Percentiles rank a stretch among this genome's conserved stretches.
Evolutionary conservation across 2,888 invertebrate genomes (phyloP).

Genomic region (Xestia rhomboidea): DNA sequence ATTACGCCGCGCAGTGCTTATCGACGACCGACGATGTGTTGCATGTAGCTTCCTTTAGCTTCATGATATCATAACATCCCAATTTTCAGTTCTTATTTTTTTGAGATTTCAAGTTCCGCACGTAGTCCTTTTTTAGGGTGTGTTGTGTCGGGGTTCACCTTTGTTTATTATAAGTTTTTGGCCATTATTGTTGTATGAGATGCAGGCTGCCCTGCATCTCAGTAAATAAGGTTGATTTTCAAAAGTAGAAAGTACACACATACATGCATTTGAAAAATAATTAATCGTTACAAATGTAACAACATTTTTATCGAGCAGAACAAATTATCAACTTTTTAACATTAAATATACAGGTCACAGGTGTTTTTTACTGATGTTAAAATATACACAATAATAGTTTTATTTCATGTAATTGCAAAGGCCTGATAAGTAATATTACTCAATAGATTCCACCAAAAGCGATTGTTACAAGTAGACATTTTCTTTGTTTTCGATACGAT

Average conservation of each 20-base stretch:
- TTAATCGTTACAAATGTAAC: too few species aligned
- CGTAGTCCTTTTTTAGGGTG: not conserved
- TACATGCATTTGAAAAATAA: not conserved
- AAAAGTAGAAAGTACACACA: not conserved
- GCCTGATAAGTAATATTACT: too few species aligned
- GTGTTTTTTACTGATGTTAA: not conserved
- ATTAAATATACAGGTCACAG: not conserved
- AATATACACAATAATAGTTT: too few species aligned
- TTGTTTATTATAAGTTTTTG: not conserved
- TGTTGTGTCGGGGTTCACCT: not conserved
- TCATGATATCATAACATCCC: constrained; percentile 10
- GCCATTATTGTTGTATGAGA: not conserved
- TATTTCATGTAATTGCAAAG: too few species aligned
- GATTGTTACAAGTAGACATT: constrained; percentile 4
- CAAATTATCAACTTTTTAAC: too few species aligned
- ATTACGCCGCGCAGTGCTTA: constrained; percentile 19
- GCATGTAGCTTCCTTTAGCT: not conserved
- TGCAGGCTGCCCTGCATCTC: too few species aligned
- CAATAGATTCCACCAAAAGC: too few species aligned
- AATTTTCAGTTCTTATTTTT: not conserved
- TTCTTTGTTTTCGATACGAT: constrained; percentile 31
- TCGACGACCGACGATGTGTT: constrained; percentile 3
- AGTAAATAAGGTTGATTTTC: not conserved
- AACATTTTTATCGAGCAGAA: too few species aligned
- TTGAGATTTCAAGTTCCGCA: not conserved